Conservation (phyloP, 2,888 invertebrate species). For the Nymphalis polychloros region DNA sequence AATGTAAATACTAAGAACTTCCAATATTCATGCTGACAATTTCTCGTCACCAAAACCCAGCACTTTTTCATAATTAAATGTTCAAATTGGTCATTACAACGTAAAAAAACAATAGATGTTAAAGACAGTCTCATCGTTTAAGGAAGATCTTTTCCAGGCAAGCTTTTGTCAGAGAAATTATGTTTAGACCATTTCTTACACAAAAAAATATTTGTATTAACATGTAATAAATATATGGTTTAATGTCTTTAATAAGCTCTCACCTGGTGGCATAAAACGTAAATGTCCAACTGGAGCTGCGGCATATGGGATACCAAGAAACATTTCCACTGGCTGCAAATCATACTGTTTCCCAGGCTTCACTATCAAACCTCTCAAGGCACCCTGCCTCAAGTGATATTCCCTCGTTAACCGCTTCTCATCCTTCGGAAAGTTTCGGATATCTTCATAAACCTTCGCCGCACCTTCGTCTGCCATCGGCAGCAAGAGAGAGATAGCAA, state of each 20-base stretch:
- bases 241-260: constrained; percentile 1
- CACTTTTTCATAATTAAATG: no score
- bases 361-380: constrained; percentile 85
- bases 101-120: no score
- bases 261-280: constrained; percentile 92
- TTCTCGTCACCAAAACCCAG: no score
- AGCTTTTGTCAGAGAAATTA: no score
- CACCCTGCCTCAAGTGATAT: constrained; percentile 85
- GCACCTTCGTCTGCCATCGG: constrained; percentile 73
- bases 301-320: constrained; percentile 90
- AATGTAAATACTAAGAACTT: no score
- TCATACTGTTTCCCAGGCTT: constrained; percentile 84
- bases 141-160: no score
- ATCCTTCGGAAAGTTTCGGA: constrained; percentile 59
- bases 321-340: constrained; percentile 86
- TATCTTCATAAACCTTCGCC: constrained; percentile 63
- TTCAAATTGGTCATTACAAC: no score
- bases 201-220: no score
- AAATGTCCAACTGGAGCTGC: constrained; percentile 88
- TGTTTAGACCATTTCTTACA: no score
- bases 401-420: constrained; percentile 80
- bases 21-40: no score
- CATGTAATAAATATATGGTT: background rate
- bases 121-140: no score
- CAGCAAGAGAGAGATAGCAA: constrained; percentile 71